Evolutionary conservation across 2,888 invertebrate species (phyloP), one percentile per base, ranked within the genome.

Genomic region (Drosophila phalerata): DNA sequence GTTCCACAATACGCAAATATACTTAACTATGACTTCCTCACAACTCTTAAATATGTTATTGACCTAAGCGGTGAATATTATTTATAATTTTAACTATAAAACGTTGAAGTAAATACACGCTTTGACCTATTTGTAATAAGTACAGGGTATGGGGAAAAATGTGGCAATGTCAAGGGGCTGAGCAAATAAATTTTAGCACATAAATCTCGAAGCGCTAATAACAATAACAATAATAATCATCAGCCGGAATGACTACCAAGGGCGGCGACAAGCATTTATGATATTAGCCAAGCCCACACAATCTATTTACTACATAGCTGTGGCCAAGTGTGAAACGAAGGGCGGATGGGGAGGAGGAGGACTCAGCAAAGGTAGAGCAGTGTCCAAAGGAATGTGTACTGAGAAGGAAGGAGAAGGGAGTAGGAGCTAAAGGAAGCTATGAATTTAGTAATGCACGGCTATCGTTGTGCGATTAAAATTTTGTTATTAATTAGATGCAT

Each of bases 141-240:
- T 40, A 38, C 37, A 48, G 58, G 58, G 58, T 57, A 42, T 62
- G 19, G 38, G 6, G 15, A 17, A 53, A 25, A 30, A 25, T 45
- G 19, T 10, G 30, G n/a, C 22, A 43, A 40, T n/a, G 22, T 38
- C 15, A 25, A 43, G 40, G 40, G 52, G 30, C 53, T 38, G 32
- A 65, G 62, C 81, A 71, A 84, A 83, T 82, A 85, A 57, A 82
- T 76, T 75, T 71, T 65, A 45, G 72, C 86, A 65, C 88, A 85
- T 85, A 76, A 85, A 85, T 85, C 86, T 75, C 63, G 58, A 60
- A 72, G 45, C 84, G 72, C 88, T 88, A 86, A 88, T 86, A 85
- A 85, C 73, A 85, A 88, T 85, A 85, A 88, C 28, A 28, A 28
- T 28, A 88, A 85, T 88, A 85, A 86, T 88, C 88, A 82, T 77